phyloP scores from a whole-genome alignment of 1,140 invertebrate genomes.

The Octopus sinensis region DNA sequence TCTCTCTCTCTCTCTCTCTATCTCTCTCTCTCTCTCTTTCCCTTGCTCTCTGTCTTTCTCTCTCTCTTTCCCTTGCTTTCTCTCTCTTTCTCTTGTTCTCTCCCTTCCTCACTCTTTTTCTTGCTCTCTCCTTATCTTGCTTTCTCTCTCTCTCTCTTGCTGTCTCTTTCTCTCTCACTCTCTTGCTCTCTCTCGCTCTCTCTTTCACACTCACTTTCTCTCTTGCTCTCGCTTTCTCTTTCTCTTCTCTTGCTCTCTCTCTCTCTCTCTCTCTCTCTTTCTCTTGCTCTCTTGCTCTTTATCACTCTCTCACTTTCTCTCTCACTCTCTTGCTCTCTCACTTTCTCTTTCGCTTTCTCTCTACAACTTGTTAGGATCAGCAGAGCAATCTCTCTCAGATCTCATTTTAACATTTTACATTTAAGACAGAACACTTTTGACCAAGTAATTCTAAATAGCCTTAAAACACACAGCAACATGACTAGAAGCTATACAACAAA shows the following conservation, averaged over 20 bases:
- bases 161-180: background rate
- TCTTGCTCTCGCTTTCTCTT: background rate
- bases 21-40: background rate
- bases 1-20: no score
- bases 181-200: background rate
- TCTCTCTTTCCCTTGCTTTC: background rate
- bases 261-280: background rate
- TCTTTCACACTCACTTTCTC: background rate
- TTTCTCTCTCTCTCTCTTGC: background rate
- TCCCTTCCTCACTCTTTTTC: background rate
- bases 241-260: background rate
- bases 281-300: background rate
- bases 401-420: no score
- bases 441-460: no score
- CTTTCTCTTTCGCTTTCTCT: background rate
- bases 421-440: no score
- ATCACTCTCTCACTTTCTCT: background rate
- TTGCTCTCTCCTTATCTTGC: background rate
- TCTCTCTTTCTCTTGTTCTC: background rate
- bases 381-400: no score
- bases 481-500: no score
- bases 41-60: background rate
- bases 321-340: background rate
- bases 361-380: no score
- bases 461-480: no score